These are phyloP conservation scores for Cariama cristata DNA, from an alignment of 2,113 vertebrate species.

Conservation along the genomic window DNA sequence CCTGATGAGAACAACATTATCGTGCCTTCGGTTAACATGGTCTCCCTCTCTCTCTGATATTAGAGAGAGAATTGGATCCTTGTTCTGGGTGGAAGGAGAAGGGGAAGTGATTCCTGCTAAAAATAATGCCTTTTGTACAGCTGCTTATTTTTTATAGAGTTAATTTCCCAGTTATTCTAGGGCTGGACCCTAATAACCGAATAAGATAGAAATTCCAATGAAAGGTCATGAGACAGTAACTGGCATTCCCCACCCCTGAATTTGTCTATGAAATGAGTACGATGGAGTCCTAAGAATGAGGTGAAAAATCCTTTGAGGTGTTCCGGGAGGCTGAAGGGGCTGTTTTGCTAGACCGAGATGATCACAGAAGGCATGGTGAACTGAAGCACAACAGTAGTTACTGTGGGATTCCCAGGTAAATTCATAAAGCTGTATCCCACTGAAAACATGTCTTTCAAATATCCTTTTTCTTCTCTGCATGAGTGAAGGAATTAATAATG, in stretches of 20 bases:
- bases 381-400: not conserved
- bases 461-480: not conserved
- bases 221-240: not conserved
- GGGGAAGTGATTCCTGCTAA: not conserved
- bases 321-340: not conserved
- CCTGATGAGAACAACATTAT: not conserved
- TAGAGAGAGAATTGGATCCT: not conserved
- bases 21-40: not conserved
- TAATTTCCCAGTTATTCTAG: not conserved
- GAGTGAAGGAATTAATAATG: not conserved
- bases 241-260: not conserved
- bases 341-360: not conserved
- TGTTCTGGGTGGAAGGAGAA: not conserved
- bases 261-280: not conserved
- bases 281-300: not conserved
- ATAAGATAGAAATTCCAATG: not conserved
- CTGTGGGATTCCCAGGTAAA: not conserved
- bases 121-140: not conserved
- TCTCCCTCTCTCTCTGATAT: not conserved
- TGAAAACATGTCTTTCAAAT: not conserved
- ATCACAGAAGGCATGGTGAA: not conserved
- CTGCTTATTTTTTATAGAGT: not conserved
- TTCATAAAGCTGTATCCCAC: not conserved
- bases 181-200: not conserved
- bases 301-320: not conserved